These are phyloP conservation scores for Aphelenchoides fujianensis DNA, from an alignment of 1,140 invertebrate genomes.

Conservation along the genomic window DNA sequence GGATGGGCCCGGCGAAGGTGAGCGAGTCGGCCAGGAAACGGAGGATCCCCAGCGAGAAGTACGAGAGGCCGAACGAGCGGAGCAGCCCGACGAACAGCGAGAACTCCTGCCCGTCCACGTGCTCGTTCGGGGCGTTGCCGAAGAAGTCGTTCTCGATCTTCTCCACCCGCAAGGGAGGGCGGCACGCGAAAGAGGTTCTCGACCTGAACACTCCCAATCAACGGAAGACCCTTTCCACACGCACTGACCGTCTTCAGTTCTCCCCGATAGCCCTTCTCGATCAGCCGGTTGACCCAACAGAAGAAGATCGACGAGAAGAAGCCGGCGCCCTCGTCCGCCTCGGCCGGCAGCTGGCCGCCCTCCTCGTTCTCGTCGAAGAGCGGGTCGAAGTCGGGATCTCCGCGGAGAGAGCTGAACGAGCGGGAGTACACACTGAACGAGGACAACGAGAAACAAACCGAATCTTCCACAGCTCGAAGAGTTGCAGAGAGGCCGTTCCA, in stretches of 20 bases:
- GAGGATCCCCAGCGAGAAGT: constrained; percentile 81
- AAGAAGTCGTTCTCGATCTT: constrained; percentile 50
- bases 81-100: constrained; percentile 75
- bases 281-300: constrained; percentile 55
- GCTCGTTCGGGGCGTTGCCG: constrained; percentile 40
- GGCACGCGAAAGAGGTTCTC: constrained; percentile 53
- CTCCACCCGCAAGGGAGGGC: constrained; percentile 43
- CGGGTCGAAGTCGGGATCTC: constrained; percentile 1
- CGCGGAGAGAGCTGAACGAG: constrained; percentile 17
- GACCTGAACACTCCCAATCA: constrained; percentile 42
- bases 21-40: constrained; percentile 78
- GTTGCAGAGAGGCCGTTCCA: constrained; percentile 1
- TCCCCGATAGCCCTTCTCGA: constrained; percentile 50
- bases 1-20: constrained; percentile 81
- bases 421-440: neutral
- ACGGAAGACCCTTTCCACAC: constrained; percentile 27
- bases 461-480: constrained; percentile 17
- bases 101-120: constrained; percentile 54
- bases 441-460: constrained; percentile 30
- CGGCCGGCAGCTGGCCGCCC: constrained; percentile 20
- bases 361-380: constrained; percentile 33
- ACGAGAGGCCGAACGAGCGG: constrained; percentile 78
- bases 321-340: constrained; percentile 38
- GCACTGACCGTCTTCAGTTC: constrained; percentile 48
- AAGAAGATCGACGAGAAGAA: constrained; percentile 57